Conservation (phyloP, 2,113 vertebrate genomes). For the Perognathus longimembris region DNA sequence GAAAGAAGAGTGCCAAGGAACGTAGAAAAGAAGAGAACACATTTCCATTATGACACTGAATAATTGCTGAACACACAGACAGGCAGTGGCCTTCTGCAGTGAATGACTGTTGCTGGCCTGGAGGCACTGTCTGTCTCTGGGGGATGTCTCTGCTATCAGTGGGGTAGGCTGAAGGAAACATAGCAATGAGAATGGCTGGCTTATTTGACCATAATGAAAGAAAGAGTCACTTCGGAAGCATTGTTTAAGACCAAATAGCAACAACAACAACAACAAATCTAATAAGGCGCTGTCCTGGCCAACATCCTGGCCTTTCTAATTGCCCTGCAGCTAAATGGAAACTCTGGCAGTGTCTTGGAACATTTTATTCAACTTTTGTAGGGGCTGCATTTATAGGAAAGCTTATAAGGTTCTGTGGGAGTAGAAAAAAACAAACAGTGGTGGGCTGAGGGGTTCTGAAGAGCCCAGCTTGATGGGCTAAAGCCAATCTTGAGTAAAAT, state of each 20-base stretch:
- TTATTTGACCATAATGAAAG: constrained; percentile 80
- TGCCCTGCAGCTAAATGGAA: constrained; percentile 26
- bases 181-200: constrained; percentile 74
- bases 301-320: constrained; percentile 28
- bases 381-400: constrained; percentile 35
- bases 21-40: constrained; percentile 42
- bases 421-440: constrained; percentile 28
- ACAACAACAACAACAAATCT: neutral
- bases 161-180: constrained; percentile 78
- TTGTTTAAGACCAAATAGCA: constrained; percentile 56
- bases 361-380: constrained; percentile 65
- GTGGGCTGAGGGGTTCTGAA: neutral
- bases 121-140: neutral
- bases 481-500: constrained; percentile 22
- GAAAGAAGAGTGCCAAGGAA: constrained; percentile 69
- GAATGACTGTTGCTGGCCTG: neutral
- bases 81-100: neutral
- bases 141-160: constrained; percentile 70
- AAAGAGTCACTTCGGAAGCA: constrained; percentile 40
- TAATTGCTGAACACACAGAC: neutral
- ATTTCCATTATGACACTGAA: neutral
- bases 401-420: constrained; percentile 46
- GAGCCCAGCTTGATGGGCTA: constrained; percentile 2
- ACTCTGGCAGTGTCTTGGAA: constrained; percentile 52
- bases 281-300: constrained; percentile 56